A percentile compares a stretch with the other conserved stretches of the same genome.
Evolutionary conservation across 2,797 vertebrate species (phyloP).

Genomic region (Gila robusta): DNA sequence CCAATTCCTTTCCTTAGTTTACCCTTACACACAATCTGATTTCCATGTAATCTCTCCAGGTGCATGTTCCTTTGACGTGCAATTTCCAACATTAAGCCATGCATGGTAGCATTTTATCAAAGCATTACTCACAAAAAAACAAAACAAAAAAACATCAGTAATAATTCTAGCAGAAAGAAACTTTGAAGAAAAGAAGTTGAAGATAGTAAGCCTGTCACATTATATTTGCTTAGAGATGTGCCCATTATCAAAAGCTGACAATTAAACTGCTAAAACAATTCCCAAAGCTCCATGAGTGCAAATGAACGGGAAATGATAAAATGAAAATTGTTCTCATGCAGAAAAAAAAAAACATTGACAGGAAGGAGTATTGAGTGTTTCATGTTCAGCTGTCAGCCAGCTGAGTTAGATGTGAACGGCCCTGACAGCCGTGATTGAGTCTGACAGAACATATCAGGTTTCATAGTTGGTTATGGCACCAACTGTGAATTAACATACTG

Average conservation of each 20-base stretch:
- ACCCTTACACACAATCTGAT: constrained; percentile 53
- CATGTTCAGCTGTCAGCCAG: constrained; percentile 44
- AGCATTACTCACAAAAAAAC: constrained; percentile 57
- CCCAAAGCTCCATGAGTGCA: constrained; percentile 39
- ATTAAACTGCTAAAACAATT: constrained; percentile 37
- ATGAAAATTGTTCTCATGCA: constrained; percentile 37
- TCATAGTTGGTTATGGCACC: constrained; percentile 41
- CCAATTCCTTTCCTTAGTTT: constrained; percentile 42
- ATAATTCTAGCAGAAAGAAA: constrained; percentile 66
- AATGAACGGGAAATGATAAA: neutral
- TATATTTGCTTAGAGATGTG: constrained; percentile 65
- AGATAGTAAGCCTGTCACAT: constrained; percentile 69
- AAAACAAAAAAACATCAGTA: constrained; percentile 52
- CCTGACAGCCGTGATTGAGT: constrained; percentile 52
- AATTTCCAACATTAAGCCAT: constrained; percentile 47
- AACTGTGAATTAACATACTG: constrained; percentile 35
- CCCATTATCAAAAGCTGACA: constrained; percentile 63
- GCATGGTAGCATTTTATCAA: constrained; percentile 59
- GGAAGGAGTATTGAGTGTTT: constrained; percentile 32
- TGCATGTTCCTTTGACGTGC: constrained; percentile 39
- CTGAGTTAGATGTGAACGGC: constrained; percentile 32
- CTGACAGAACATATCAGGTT: constrained; percentile 57
- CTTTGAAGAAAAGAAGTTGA: constrained; percentile 59
- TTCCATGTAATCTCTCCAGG: constrained; percentile 58
- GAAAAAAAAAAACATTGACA: constrained; percentile 25